phyloP scores from a whole-genome alignment of 2,113 vertebrate genomes.

The Pachyramphus minor region DNA sequence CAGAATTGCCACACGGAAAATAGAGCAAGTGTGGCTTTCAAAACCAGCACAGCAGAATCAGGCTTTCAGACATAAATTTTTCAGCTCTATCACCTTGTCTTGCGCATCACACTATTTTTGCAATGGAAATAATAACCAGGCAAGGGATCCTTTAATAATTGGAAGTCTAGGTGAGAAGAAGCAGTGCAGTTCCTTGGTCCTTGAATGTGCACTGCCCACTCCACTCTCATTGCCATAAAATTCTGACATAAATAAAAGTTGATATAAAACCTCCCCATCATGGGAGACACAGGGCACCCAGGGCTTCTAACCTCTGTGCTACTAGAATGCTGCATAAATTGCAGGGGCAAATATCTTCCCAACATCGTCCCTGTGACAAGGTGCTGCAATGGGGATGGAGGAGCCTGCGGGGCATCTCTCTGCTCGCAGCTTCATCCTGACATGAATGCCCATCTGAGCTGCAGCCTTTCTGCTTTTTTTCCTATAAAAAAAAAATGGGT shows the following conservation, averaged over 20 bases:
- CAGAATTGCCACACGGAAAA: neutral
- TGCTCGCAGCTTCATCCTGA: neutral
- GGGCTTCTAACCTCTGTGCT: neutral
- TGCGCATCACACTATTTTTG: neutral
- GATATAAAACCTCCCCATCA: neutral
- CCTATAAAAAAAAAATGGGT: neutral
- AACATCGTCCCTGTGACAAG: neutral
- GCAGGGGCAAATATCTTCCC: neutral
- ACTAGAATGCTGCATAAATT: neutral
- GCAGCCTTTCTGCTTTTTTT: no score
- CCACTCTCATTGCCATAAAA: neutral
- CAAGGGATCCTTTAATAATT: neutral
- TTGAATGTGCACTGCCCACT: neutral
- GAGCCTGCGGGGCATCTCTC: accelerated
- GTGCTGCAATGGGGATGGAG: accelerated
- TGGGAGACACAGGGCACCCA: neutral
- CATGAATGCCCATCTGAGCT: accelerated
- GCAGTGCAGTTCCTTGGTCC: neutral
- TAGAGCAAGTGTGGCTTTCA: neutral
- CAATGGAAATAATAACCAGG: neutral
- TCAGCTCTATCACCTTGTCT: neutral
- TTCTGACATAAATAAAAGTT: neutral
- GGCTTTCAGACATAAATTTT: neutral
- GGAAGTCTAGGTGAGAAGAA: neutral
- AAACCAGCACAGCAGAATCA: neutral